Evolutionary conservation across 2,113 vertebrate genomes (phyloP).

Genomic region (Andinoacara biseriatus): DNA sequence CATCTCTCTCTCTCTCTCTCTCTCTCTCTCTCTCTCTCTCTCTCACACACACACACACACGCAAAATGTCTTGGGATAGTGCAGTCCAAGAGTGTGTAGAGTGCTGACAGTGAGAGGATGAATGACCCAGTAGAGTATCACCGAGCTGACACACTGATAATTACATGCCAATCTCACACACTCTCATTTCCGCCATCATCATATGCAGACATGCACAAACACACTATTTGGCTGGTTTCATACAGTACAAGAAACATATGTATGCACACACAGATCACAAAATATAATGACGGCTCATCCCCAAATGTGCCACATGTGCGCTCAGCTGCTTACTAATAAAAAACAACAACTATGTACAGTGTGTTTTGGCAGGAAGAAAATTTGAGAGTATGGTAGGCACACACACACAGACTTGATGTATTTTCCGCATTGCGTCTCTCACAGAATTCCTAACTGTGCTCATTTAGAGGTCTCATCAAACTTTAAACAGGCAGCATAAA

Average conservation of each 20-base stretch:
- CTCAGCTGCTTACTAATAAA: neutral
- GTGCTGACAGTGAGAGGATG: slow-evolving; percentile 69
- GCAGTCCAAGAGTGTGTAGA: slow-evolving; percentile 43
- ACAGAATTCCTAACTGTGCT: slow-evolving; percentile 66
- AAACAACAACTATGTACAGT: neutral
- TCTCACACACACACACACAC: slow-evolving; percentile 8
- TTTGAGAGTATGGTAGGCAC: slow-evolving; percentile 24
- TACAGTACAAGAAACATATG: slow-evolving; percentile 6
- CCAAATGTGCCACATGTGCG: neutral
- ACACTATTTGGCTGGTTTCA: neutral
- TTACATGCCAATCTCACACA: slow-evolving; percentile 75
- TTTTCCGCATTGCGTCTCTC: slow-evolving; percentile 72
- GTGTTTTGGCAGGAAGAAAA: slow-evolving; percentile 9
- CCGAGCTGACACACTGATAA: slow-evolving; percentile 74
- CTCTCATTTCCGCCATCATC: slow-evolving; percentile 63
- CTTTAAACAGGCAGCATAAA: slow-evolving; percentile 74
- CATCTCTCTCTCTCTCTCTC: neutral
- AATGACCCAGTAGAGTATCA: slow-evolving; percentile 65
- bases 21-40: neutral
- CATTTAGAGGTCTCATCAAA: slow-evolving; percentile 76
- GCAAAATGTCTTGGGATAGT: slow-evolving; percentile 28
- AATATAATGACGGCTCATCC: neutral
- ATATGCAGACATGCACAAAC: slow-evolving; percentile 34
- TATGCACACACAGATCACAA: neutral
- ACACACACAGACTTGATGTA: slow-evolving; percentile 25